Base-by-base conservation (phyloP, 2,888 invertebrate genomes). In the Dorcus hopei region DNA sequence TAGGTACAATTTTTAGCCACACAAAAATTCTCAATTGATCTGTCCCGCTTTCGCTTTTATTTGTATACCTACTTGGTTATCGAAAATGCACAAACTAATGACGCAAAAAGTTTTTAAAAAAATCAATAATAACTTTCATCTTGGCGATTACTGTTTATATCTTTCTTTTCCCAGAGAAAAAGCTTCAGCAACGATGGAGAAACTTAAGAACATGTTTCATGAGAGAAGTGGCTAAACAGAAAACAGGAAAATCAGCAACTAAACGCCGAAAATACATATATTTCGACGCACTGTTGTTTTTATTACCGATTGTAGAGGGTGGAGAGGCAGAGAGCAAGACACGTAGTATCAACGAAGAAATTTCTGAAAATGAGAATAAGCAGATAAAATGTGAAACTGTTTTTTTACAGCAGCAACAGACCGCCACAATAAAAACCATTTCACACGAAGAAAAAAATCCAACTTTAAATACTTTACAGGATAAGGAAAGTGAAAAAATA, bases 301-400 rank as follows among this genome's bases (percentile, higher is more conserved):
- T 26, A 5, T 49, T 56, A 41, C 54, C 54, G 9, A 48, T 40
- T 53, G 52, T 47, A 11, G 52, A 41, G 16, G 51, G 50, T 47
- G 33, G 57, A 26, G 26, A 39, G 47, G 14, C 47, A 57, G 43
- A 42, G 16, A 42, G 39, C 23, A 52, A 57, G 11, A 47, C 16
- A 4, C 14, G 16, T n/a, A 43, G 47, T 43, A 57, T 40, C 8
- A 39, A 11, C 49, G 55, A 50, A 45, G 50, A 51, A 23, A 39
- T 42, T n/a, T 50, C 56, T 11, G 41, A 51, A 11, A 56, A 23
- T 11, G 50, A 56, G 16, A 40, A 51, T 9, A 14, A 7, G 9
- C 38, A n/a, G 50, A 33, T 2, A 50, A 50, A n/a, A 9, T 11
- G 38, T 9, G n/a, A 38, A 38, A 48, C 40, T 45, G 41, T 40